Base-by-base conservation (phyloP, 1,140 invertebrate genomes). In the Drosophila saltans region DNA sequence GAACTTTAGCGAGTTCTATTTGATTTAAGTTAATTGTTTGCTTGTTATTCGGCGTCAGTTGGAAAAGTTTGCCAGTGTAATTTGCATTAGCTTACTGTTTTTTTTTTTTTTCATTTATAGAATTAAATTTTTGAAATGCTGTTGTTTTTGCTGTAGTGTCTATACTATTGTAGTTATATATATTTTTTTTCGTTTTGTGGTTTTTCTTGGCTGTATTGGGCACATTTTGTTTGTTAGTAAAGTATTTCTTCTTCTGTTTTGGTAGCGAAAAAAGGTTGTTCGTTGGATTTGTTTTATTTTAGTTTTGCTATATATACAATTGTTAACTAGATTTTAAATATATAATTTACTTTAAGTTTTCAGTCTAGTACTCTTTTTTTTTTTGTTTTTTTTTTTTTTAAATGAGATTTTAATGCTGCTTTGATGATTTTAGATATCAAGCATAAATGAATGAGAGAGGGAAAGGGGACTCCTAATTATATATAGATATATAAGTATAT, bases 181-280 rank as follows among this genome's bases (percentile, higher is more conserved):
- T 26, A 24, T 0, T 24, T 52, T 26, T 52, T 26, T 52, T 52
- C 26, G 41, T 2, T 43, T 41, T 43, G 41, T 43, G 41, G 62
- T 64, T 62, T 74, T 41, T 58, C 16, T 39, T 55, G 21, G 21
- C 62, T 77, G 28, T 63, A 52, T 26, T 52, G 24, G 55, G 33
- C 64, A 56, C 63, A 77, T 65, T 55, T 36, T 68, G 55, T 55
- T 60, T 74, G 59, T 60, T 69, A 24, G 39, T 72, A 45, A 30
- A 30, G 52, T 30, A 40, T 41, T 9, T 45, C 8, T 68, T 26
- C 30, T 43, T 65, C 26, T 52, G 63, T 72, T 40, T 77, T 88
- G 83, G 83, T 88, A 88, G 83, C 83, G 83, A 89, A 88, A 88
- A 89, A 88, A 88, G 83, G 83, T 88, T 75, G 59, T 72, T 88